Percentiles rank a stretch among this genome's conserved stretches.
phyloP scores from a whole-genome alignment of 1,140 invertebrate genomes.

The Ephestia elutella region DNA sequence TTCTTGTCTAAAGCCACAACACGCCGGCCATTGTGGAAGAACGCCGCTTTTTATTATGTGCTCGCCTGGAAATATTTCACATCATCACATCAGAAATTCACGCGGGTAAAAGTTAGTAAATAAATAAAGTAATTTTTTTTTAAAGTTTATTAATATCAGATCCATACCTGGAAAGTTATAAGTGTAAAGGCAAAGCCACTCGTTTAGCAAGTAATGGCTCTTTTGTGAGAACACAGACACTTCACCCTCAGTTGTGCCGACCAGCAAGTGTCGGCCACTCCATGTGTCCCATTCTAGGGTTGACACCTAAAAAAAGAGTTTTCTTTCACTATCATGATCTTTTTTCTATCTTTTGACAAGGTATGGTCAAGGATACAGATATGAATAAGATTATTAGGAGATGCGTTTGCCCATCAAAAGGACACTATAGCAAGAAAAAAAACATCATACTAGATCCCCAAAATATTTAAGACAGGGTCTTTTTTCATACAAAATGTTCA shows the following conservation, averaged over 20 bases:
- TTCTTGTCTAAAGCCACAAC: constrained; percentile 83
- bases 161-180: constrained; percentile 65
- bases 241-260: constrained; percentile 83
- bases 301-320: constrained; percentile 74
- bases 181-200: constrained; percentile 79
- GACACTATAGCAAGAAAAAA: no score
- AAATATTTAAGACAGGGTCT: no score
- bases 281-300: constrained; percentile 90
- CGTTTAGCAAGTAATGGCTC: constrained; percentile 86
- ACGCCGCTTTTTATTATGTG: constrained; percentile 85
- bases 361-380: no score
- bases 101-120: no score
- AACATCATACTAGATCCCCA: no score
- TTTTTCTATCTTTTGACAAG: no score
- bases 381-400: no score
- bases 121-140: no score
- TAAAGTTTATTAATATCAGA: constrained; percentile 20
- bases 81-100: no score
- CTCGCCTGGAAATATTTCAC: constrained; percentile 78
- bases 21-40: constrained; percentile 90
- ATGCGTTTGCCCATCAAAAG: no score
- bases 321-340: not conserved
- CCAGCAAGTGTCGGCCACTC: constrained; percentile 84
- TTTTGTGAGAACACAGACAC: constrained; percentile 86
- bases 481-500: no score